Percentiles rank a stretch among this genome's conserved stretches.
phyloP scores from a whole-genome alignment of 2,888 invertebrate genomes.

The Drosophila cognata region DNA sequence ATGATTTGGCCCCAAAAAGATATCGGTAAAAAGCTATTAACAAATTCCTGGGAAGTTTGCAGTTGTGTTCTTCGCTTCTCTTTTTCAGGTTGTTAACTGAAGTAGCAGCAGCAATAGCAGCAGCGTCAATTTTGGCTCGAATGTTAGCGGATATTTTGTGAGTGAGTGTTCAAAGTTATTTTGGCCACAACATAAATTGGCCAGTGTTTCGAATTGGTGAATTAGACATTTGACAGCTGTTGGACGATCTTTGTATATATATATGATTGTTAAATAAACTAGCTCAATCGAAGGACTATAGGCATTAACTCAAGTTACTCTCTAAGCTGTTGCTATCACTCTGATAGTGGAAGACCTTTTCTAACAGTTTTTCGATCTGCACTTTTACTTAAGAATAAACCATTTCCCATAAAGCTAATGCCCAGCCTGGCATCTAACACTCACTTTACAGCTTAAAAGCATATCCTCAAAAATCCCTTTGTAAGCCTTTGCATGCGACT shows the following conservation, averaged over 20 bases:
- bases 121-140: slow-evolving; percentile 38
- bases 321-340: background rate
- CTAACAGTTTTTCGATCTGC: background rate
- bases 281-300: background rate
- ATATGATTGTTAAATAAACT: background rate
- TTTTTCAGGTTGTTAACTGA: slow-evolving; percentile 20
- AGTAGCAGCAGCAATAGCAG: slow-evolving; percentile 26
- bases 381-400: too few species aligned
- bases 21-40: slow-evolving; percentile 81
- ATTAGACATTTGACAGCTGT: slow-evolving; percentile 10
- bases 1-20: slow-evolving; percentile 54
- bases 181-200: slow-evolving; percentile 25
- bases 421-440: too few species aligned
- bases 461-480: background rate
- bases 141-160: slow-evolving; percentile 54
- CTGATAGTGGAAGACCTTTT: background rate
- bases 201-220: slow-evolving; percentile 2
- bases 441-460: slow-evolving; percentile 18
- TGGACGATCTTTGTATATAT: background rate
- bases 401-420: background rate
- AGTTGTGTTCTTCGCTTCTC: slow-evolving; percentile 51
- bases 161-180: slow-evolving; percentile 2
- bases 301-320: background rate
- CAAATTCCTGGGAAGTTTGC: slow-evolving; percentile 78
- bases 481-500: slow-evolving; percentile 50